Evolutionary conservation across 2,888 invertebrate genomes (phyloP).

Genomic region (Lasioglossum morio): DNA sequence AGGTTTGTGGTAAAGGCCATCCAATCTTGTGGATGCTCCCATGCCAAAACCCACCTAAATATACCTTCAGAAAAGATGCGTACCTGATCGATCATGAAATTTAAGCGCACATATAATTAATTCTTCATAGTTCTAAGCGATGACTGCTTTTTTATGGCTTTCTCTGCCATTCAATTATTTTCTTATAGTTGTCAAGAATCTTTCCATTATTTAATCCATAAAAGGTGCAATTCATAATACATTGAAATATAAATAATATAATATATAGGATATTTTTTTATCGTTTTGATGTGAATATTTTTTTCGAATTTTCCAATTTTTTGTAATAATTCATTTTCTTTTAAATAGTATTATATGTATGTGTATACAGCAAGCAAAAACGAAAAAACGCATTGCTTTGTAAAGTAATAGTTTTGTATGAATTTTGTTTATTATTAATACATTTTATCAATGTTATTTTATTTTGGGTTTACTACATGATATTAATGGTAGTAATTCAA

Average conservation of each 20-base stretch:
- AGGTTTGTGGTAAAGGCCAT: conserved; percentile 92
- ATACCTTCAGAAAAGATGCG: conserved; percentile 81
- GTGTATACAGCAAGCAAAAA: conserved; percentile 2
- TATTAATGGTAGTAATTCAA: conserved; percentile 3
- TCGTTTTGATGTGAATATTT: conserved; percentile 14
- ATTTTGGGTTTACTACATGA: background rate
- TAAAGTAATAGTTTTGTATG: conserved; percentile 19
- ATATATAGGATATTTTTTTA: conserved; percentile 8
- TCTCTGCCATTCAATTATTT: conserved; percentile 28
- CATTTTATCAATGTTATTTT: background rate
- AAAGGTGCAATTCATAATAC: conserved; percentile 27
- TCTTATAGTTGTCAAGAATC: conserved; percentile 24
- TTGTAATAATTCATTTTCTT: background rate
- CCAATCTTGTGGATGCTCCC: conserved; percentile 91
- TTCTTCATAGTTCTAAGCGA: conserved; percentile 4
- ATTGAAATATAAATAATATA: conserved; percentile 21
- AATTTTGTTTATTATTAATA: conserved; percentile 7
- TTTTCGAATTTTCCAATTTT: background rate
- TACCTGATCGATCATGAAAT: conserved; percentile 82
- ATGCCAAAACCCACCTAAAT: conserved; percentile 85
- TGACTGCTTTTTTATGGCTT: conserved; percentile 28
- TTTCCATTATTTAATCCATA: conserved; percentile 29
- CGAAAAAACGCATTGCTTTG: background rate
- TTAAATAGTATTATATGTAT: background rate
- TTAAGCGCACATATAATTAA: conserved; percentile 49